A percentile compares a stretch with the other conserved stretches of the same genome.
Conservation (phyloP, 2,888 invertebrate genomes). For the Phorcus lineatus region DNA sequence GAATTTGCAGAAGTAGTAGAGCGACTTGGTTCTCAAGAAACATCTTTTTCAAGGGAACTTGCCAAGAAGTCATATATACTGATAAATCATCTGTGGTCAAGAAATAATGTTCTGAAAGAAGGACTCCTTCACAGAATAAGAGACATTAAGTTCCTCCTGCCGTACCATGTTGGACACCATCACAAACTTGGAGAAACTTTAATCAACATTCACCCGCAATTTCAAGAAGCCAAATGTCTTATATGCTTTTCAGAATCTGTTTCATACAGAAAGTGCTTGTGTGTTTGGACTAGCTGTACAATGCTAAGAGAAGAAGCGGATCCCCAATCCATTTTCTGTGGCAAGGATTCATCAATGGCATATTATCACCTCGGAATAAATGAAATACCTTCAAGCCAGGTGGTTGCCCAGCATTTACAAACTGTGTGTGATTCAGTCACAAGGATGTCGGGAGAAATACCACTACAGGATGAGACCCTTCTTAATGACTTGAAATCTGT, state of each 20-base stretch:
- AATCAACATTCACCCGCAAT: slow-evolving; percentile 4
- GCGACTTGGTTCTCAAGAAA: background rate
- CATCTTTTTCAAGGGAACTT: slow-evolving; percentile 17
- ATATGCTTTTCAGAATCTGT: slow-evolving; percentile 25
- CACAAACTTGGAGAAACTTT: background rate
- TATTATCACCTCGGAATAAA: slow-evolving; percentile 9
- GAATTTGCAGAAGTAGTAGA: slow-evolving; percentile 41
- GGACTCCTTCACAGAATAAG: slow-evolving; percentile 17
- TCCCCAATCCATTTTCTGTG: background rate
- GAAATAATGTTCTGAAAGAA: background rate
- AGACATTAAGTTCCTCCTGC: slow-evolving; percentile 31
- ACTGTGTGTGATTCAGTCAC: slow-evolving; percentile 19
- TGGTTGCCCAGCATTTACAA: slow-evolving; percentile 23
- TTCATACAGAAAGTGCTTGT: background rate
- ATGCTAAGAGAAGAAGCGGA: slow-evolving; percentile 7
- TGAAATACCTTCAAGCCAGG: background rate
- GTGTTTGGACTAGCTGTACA: slow-evolving; percentile 25
- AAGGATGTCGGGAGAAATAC: background rate
- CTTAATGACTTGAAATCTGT: background rate
- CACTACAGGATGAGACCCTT: background rate
- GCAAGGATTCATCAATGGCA: background rate
- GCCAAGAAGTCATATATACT: slow-evolving; percentile 29
- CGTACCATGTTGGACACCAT: background rate
- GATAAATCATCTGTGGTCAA: slow-evolving; percentile 27
- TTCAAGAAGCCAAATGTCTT: background rate